phyloP scores from a whole-genome alignment of 2,888 invertebrate species.

The Belgica antarctica region DNA sequence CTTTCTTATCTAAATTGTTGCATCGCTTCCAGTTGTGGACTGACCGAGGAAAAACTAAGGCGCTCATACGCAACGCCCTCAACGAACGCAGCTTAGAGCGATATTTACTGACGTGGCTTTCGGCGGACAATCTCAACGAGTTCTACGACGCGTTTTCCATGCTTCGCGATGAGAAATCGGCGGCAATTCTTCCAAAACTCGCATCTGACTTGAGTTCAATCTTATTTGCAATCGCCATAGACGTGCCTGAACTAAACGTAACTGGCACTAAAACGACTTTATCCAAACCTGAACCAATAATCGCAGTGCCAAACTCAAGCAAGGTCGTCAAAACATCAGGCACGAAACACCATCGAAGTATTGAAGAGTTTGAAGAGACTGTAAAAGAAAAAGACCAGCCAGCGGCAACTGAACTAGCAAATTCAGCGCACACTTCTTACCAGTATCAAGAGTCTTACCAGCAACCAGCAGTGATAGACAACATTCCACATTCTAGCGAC shows the following conservation, averaged over 20 bases:
- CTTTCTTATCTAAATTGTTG: background rate
- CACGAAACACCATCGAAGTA: constrained; percentile 4
- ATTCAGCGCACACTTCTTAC: background rate
- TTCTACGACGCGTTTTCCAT: constrained; percentile 87
- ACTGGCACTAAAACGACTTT: constrained; percentile 55
- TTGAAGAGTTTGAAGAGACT: constrained; percentile 39
- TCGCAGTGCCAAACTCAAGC: constrained; percentile 55
- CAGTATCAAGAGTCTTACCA: background rate
- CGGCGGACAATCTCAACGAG: constrained; percentile 64
- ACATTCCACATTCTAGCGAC: background rate
- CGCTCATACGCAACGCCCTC: constrained; percentile 84
- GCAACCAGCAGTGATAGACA: background rate
- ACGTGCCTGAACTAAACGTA: constrained; percentile 76
- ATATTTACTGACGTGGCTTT: constrained; percentile 72
- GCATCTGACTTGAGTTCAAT: constrained; percentile 84
- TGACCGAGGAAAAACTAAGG: constrained; percentile 62
- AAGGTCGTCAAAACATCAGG: constrained; percentile 8
- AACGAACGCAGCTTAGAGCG: constrained; percentile 89
- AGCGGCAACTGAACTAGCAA: background rate
- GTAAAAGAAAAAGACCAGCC: background rate
- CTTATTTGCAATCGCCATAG: constrained; percentile 88
- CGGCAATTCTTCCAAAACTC: constrained; percentile 76
- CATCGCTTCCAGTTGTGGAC: constrained; percentile 62
- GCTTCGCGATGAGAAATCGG: constrained; percentile 74
- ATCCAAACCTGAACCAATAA: constrained; percentile 64